These are phyloP conservation scores for Callimorpha dominula DNA, from an alignment of 2,888 invertebrate species.

Conservation along the genomic window DNA sequence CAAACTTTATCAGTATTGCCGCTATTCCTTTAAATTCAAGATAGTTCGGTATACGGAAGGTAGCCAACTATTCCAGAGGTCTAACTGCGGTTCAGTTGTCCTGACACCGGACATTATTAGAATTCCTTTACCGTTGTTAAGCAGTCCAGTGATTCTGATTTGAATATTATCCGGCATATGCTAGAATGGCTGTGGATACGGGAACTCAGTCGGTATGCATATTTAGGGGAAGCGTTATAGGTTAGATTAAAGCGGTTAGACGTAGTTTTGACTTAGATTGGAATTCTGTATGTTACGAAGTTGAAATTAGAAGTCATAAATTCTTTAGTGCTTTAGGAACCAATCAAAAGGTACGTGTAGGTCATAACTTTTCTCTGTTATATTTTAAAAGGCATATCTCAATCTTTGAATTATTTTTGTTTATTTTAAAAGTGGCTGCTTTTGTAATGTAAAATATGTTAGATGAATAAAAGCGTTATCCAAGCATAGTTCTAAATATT, in stretches of 20 bases:
- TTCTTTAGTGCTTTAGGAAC: too few species aligned
- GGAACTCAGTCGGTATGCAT: background rate
- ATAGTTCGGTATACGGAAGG: conserved; percentile 4
- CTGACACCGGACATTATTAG: conserved; percentile 18
- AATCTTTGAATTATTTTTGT: too few species aligned
- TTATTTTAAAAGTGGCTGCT: too few species aligned
- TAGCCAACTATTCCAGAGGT: conserved; percentile 20
- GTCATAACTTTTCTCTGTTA: too few species aligned
- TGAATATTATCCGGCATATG: conserved; percentile 23
- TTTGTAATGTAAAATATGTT: too few species aligned
- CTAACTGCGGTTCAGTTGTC: conserved; percentile 2
- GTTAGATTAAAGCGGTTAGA: too few species aligned
- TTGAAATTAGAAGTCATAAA: background rate
- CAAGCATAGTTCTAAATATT: background rate
- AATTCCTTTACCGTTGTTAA: conserved; percentile 29
- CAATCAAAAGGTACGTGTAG: too few species aligned
- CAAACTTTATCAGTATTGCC: conserved; percentile 1
- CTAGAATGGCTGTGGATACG: background rate
- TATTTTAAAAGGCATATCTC: too few species aligned
- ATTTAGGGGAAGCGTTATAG: background rate
- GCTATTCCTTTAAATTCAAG: background rate
- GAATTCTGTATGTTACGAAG: background rate
- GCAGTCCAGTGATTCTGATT: conserved; percentile 16
- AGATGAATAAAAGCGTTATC: background rate
- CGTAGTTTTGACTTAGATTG: too few species aligned